A percentile compares a stretch with the other conserved stretches of the same genome.
These are phyloP conservation scores for Glaucidium brasilianum DNA, from an alignment of 2,113 vertebrate genomes.

Conservation along the genomic window DNA sequence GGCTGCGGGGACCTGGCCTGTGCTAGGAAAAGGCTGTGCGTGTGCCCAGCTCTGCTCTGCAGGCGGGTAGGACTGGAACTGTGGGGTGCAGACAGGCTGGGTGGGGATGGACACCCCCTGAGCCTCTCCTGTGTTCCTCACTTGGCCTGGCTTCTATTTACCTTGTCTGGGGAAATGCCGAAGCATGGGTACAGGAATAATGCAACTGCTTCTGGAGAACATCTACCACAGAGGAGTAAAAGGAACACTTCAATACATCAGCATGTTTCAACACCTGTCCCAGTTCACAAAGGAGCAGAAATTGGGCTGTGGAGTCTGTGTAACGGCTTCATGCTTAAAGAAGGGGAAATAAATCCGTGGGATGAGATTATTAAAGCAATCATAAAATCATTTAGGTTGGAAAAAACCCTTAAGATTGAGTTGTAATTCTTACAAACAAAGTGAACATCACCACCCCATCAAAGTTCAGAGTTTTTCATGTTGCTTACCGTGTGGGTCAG, in stretches of 20 bases:
- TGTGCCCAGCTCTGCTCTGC: background rate
- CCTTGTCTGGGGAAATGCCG: background rate
- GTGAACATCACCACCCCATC: rapidly evolving
- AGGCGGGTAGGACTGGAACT: background rate
- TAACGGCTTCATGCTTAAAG: background rate
- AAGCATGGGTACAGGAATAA: background rate
- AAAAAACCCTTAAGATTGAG: background rate
- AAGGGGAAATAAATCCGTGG: background rate
- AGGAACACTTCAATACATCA: background rate
- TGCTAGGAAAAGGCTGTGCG: background rate
- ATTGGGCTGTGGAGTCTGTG: background rate
- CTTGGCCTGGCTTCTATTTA: background rate
- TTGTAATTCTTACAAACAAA: background rate
- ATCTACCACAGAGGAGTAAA: background rate
- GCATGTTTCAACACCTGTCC: background rate
- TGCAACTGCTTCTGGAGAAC: background rate
- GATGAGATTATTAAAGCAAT: background rate
- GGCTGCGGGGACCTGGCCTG: background rate
- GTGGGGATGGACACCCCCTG: background rate
- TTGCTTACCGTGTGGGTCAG: background rate
- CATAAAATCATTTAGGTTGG: background rate
- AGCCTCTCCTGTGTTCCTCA: background rate
- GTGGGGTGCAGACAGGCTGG: rapidly evolving
- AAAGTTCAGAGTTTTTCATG: background rate
- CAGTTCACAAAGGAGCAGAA: background rate